Conservation (phyloP, 2,888 invertebrate species). For the Caenorhabditis doughertyi region DNA sequence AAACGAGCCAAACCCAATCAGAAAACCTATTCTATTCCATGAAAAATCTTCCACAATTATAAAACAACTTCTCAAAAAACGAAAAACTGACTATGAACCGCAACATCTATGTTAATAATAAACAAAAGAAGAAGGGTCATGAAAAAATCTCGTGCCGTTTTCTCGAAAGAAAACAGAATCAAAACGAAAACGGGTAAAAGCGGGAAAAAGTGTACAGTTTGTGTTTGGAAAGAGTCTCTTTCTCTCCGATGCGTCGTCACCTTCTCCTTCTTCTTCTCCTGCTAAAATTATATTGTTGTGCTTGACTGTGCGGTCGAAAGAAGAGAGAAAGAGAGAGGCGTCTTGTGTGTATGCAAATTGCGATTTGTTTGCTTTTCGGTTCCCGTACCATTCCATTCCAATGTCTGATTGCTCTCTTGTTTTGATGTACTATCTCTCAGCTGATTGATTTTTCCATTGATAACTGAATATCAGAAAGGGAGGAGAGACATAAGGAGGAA, state of each 20-base stretch:
- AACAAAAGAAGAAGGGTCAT: too few relatives aligned
- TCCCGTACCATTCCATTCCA: conserved; percentile 53
- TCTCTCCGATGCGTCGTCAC: neutral
- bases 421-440: neutral
- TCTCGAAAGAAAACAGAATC: neutral
- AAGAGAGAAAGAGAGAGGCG: conserved; percentile 9
- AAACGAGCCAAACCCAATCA: too few relatives aligned
- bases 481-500: neutral
- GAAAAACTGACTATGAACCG: too few relatives aligned
- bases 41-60: too few relatives aligned
- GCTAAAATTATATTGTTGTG: conserved; percentile 63
- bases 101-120: too few relatives aligned
- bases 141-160: too few relatives aligned
- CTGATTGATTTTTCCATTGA: neutral
- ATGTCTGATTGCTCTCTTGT: neutral
- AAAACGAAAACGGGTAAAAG: neutral
- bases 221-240: conserved; percentile 10
- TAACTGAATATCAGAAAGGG: neutral
- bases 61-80: too few relatives aligned
- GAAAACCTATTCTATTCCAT: too few relatives aligned
- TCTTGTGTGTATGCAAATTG: conserved; percentile 60
- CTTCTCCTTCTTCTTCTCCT: conserved; percentile 7
- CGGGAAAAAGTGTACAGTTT: conserved; percentile 53
- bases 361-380: conserved; percentile 62
- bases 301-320: conserved; percentile 48